phyloP scores from a whole-genome alignment of 2,888 invertebrate genomes.

The Noctua comes region DNA sequence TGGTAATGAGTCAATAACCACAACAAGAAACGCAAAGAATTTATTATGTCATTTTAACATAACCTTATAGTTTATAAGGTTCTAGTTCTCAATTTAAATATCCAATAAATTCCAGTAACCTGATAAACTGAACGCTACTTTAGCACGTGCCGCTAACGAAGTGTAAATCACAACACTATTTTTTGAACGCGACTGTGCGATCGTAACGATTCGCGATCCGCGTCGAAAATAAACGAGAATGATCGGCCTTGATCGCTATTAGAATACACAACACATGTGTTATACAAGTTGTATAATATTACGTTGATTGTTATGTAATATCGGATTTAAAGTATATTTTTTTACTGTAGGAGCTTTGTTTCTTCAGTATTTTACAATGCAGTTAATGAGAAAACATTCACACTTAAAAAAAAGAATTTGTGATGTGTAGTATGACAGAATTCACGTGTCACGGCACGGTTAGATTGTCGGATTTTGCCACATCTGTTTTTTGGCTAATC shows the following conservation, averaged over 20 bases:
- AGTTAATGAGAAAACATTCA: not conserved
- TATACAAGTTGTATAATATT: conserved; percentile 38
- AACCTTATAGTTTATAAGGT: not conserved
- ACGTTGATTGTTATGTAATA: conserved; percentile 43
- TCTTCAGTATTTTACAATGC: not conserved
- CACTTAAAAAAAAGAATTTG: not conserved
- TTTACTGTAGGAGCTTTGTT: not conserved
- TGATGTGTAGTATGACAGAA: not conserved
- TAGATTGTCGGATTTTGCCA: not conserved
- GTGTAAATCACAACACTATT: conserved; percentile 33
- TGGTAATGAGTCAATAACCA: not conserved
- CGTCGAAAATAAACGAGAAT: conserved; percentile 57
- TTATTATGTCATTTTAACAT: not conserved
- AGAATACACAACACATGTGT: conserved; percentile 30
- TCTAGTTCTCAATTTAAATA: conserved; percentile 26
- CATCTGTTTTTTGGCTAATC: not conserved
- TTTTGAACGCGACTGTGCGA: conserved; percentile 33
- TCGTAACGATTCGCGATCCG: conserved; percentile 53
- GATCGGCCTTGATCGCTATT: conserved; percentile 57
- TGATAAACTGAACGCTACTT: conserved; percentile 32
- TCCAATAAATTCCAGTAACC: conserved; percentile 17
- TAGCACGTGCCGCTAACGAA: conserved; percentile 27
- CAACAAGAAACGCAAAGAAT: not conserved
- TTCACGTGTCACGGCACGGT: not conserved
- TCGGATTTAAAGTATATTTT: not conserved